Percentiles rank a stretch among this genome's conserved stretches.
Evolutionary conservation across 2,797 vertebrate genomes (phyloP).

Genomic region (Gambelia wislizenii): DNA sequence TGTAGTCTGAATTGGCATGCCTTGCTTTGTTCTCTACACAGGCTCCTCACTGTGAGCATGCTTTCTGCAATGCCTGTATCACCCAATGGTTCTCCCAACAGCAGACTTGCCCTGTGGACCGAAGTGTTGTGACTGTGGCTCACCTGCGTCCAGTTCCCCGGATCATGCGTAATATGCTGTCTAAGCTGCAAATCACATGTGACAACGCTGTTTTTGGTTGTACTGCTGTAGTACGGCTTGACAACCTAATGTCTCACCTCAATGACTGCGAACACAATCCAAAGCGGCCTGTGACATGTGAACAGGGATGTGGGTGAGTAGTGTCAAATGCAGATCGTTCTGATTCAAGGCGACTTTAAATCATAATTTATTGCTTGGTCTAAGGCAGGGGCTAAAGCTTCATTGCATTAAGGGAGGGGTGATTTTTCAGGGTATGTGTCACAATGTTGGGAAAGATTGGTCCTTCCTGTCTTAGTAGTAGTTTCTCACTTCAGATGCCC

Average conservation of each 20-base stretch:
- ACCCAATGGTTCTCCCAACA: constrained; percentile 99
- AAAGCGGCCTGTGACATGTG: constrained; percentile 95
- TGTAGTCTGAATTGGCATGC: constrained; percentile 16
- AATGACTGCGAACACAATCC: constrained; percentile 99
- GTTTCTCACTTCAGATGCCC: not conserved
- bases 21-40: constrained; percentile 63
- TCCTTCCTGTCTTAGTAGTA: not conserved
- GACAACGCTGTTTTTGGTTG: constrained; percentile 97
- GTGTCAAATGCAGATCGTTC: not conserved
- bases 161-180: constrained; percentile 99
- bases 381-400: not conserved
- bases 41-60: constrained; percentile 98
- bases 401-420: not conserved
- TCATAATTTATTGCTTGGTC: not conserved
- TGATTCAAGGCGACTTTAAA: no score
- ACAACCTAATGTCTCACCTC: constrained; percentile 97
- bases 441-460: not conserved
- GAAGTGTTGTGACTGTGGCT: constrained; percentile 96
- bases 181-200: constrained; percentile 96
- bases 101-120: constrained; percentile 98
- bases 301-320: constrained; percentile 96
- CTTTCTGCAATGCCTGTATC: constrained; percentile 99
- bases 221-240: constrained; percentile 91
- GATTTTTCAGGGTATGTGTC: not conserved
- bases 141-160: constrained; percentile 97